Conservation (phyloP, 2,113 vertebrate genomes). For the Blennius ocellaris region DNA sequence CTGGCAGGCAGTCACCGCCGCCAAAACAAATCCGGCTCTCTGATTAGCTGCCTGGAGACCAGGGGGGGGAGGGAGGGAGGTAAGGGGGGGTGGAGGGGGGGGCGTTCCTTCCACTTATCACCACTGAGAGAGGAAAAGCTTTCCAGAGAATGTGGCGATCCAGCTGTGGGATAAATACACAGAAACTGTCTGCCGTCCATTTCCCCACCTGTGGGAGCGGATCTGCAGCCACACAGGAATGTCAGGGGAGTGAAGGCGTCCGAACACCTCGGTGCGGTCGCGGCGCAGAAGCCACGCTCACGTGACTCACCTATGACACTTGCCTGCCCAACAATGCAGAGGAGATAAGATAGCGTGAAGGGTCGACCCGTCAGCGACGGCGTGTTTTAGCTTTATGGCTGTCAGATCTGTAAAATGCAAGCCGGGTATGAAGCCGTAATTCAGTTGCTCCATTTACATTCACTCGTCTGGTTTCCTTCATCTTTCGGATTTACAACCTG, state of each 20-base stretch:
- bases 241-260: conserved; percentile 52
- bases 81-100: conserved; percentile 42
- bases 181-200: conserved; percentile 50
- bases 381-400: conserved; percentile 25
- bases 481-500: conserved; percentile 73
- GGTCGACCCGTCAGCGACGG: conserved; percentile 4
- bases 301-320: conserved; percentile 30
- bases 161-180: conserved; percentile 70
- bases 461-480: conserved; percentile 63
- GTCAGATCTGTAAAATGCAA: not conserved
- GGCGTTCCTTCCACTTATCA: conserved; percentile 52
- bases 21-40: conserved; percentile 70
- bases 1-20: conserved; percentile 56
- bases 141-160: conserved; percentile 49
- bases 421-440: conserved; percentile 1
- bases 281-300: conserved; percentile 5
- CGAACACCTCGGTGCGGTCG: conserved; percentile 13
- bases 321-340: conserved; percentile 22
- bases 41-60: conserved; percentile 50
- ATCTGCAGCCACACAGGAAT: conserved; percentile 55
- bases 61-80: conserved; percentile 27
- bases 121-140: conserved; percentile 52
- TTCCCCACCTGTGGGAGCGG: conserved; percentile 75
- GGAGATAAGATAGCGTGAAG: conserved; percentile 32
- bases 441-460: conserved; percentile 18